Conservation (phyloP, 2,113 vertebrate genomes). For the Macrotis lagotis region DNA sequence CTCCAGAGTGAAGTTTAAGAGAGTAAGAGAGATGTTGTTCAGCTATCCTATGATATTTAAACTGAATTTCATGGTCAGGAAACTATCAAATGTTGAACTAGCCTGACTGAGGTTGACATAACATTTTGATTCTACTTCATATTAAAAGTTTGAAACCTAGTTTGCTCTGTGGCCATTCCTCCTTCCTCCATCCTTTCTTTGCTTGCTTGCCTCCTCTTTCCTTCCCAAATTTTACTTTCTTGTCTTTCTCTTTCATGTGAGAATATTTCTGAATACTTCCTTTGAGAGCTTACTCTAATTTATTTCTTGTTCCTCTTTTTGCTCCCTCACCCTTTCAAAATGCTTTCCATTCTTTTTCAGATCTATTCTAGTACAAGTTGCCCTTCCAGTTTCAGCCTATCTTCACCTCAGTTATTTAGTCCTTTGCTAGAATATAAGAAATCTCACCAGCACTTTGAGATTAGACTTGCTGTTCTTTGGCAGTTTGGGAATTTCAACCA, state of each 20-base stretch:
- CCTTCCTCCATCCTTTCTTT: conserved; percentile 37
- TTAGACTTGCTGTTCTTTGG: conserved; percentile 57
- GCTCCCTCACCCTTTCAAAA: conserved; percentile 46
- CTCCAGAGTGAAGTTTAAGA: conserved; percentile 49
- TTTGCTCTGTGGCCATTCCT: conserved; percentile 47
- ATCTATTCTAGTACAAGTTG: conserved; percentile 54
- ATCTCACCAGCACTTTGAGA: conserved; percentile 20
- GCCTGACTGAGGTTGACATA: conserved; percentile 42
- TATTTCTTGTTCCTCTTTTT: not conserved
- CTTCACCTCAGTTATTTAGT: conserved; percentile 57
- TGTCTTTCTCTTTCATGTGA: conserved; percentile 10
- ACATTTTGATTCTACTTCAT: conserved; percentile 62
- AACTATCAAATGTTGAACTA: conserved; percentile 37
- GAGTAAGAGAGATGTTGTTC: conserved; percentile 52
- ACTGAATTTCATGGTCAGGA: conserved; percentile 48
- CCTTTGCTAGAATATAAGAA: conserved; percentile 53
- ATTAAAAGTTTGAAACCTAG: conserved; percentile 59
- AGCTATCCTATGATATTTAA: conserved; percentile 44
- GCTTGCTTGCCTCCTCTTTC: conserved; percentile 16
- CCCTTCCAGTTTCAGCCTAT: conserved; percentile 47
- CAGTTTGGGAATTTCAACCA: conserved; percentile 56
- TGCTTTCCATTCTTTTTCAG: conserved; percentile 37
- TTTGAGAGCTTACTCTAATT: conserved; percentile 35
- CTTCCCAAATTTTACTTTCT: not conserved
- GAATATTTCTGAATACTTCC: conserved; percentile 47